A percentile compares a stretch with the other conserved stretches of the same genome.
phyloP scores from a whole-genome alignment of 2,888 invertebrate species.

The Oscheius sp. region DNA sequence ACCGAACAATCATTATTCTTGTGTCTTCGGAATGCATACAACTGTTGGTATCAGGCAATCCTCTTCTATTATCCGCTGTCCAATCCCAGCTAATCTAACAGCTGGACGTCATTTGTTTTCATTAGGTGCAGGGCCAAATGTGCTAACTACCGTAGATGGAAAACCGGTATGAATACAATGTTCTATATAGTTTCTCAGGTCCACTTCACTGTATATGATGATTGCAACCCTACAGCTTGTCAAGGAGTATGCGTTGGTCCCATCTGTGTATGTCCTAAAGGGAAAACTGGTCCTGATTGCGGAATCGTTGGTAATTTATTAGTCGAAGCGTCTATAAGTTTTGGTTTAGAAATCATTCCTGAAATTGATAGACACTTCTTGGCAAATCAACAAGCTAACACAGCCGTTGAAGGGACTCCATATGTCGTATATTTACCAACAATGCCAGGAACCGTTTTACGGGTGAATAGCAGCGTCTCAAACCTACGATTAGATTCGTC shows the following conservation, averaged over 20 bases:
- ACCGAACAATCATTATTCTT: slow-evolving; percentile 38
- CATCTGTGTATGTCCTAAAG: slow-evolving; percentile 57
- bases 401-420: slow-evolving; percentile 53
- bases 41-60: slow-evolving; percentile 40
- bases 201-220: slow-evolving; percentile 59
- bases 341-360: slow-evolving; percentile 37
- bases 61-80: slow-evolving; percentile 39
- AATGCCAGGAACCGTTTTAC: slow-evolving; percentile 34
- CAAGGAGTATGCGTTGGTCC: slow-evolving; percentile 60
- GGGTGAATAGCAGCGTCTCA: slow-evolving; percentile 49
- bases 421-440: slow-evolving; percentile 58
- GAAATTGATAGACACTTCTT: slow-evolving; percentile 43
- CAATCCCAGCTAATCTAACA: slow-evolving; percentile 47
- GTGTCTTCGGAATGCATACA: slow-evolving; percentile 44
- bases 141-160: slow-evolving; percentile 3
- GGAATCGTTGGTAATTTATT: slow-evolving; percentile 35
- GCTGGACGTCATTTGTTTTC: slow-evolving; percentile 49
- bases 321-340: neutral
- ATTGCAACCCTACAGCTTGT: slow-evolving; percentile 51
- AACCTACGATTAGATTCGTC: slow-evolving; percentile 47
- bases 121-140: slow-evolving; percentile 26
- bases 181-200: slow-evolving; percentile 38
- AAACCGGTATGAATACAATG: slow-evolving; percentile 9
- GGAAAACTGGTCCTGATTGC: slow-evolving; percentile 48
- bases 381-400: slow-evolving; percentile 47